Evolutionary conservation across 2,888 invertebrate genomes (phyloP), one percentile per base, ranked within the genome.

Genomic region (Rhingia rostrata): DNA sequence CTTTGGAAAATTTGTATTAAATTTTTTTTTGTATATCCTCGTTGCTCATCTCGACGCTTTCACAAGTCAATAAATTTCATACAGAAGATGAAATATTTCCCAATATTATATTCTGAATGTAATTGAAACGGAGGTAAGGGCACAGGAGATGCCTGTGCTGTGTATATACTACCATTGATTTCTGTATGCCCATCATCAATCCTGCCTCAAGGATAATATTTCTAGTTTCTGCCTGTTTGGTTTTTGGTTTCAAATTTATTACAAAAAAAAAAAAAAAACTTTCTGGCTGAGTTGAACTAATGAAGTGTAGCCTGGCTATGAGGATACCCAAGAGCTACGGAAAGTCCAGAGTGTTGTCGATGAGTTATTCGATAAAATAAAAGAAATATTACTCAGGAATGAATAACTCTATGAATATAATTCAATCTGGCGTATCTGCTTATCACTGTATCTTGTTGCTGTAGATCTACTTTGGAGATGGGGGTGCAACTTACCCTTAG

Each of bases 231-330:
- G 58, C 53, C 39, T 51, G 58, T 4, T 66, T 33, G 9, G 73
- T 49, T 54, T 67, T 73, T 43, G 61, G 49, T 80, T 67, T 80
- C 80, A 80, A 56, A 80, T 80, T 80, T 81, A 80, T 80, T 67
- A 22, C 54, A 32, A 41, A 56, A 45, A 73, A 66, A 54, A 67
- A 54, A 32, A 63, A 56, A 69, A 49, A 49, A 74, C 39, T 64
- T 58, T 47, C 7, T 47, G 22, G 22, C 22, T 22, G 7, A 22
- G 63, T 63, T 61, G 47, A 66, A 60, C 53, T 10, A 51, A 49
- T 0, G 39, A 47, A 30, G 35, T 22, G 2, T 22, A 35, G 49
- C 12, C 14, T 9, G n/a, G 22, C 12, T 32, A 22, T 22, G 22
- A 2, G 22, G 22, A 69, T 5, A 10, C 37, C 33, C 41, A 56